Percentiles rank a stretch among this genome's conserved stretches.
Evolutionary conservation across 2,797 vertebrate species (phyloP).

Genomic region (Melanogrammus aeglefinus): DNA sequence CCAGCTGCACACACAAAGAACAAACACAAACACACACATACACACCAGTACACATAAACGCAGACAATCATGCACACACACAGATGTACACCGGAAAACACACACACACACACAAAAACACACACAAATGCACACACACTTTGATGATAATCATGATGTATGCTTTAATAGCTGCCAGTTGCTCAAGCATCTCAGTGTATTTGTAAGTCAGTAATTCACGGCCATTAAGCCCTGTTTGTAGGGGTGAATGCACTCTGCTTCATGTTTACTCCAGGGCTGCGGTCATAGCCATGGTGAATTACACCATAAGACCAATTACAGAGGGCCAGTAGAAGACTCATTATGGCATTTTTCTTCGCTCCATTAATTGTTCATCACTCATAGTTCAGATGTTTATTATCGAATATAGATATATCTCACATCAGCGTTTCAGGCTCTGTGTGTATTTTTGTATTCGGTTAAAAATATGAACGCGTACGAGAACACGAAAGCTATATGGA

Average conservation of each 20-base stretch:
- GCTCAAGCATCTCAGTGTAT: constrained; percentile 14
- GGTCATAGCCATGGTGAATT: constrained; percentile 4
- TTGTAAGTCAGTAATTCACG: constrained; percentile 42
- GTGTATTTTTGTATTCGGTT: too few species aligned
- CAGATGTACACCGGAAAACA: too few species aligned
- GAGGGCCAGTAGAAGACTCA: neutral
- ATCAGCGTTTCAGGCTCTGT: too few species aligned
- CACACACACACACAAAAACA: neutral
- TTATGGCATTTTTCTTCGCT: too few species aligned
- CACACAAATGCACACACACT: constrained; percentile 8
- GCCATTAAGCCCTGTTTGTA: constrained; percentile 26
- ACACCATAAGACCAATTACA: neutral
- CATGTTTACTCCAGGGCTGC: constrained; percentile 6
- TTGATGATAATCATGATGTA: constrained; percentile 33
- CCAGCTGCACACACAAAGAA: neutral
- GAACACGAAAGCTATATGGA: too few species aligned
- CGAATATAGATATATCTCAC: too few species aligned
- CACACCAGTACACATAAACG: too few species aligned
- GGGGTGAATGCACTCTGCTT: constrained; percentile 18
- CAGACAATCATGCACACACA: too few species aligned
- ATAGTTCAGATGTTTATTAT: too few species aligned
- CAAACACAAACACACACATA: too few species aligned
- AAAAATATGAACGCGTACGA: too few species aligned
- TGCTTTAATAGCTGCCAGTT: constrained; percentile 44
- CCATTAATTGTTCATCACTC: too few species aligned